A percentile compares a stretch with the other conserved stretches of the same genome.
These are phyloP conservation scores for Drosophila tropicalis DNA, from an alignment of 1,140 invertebrate species.

Conservation along the genomic window DNA sequence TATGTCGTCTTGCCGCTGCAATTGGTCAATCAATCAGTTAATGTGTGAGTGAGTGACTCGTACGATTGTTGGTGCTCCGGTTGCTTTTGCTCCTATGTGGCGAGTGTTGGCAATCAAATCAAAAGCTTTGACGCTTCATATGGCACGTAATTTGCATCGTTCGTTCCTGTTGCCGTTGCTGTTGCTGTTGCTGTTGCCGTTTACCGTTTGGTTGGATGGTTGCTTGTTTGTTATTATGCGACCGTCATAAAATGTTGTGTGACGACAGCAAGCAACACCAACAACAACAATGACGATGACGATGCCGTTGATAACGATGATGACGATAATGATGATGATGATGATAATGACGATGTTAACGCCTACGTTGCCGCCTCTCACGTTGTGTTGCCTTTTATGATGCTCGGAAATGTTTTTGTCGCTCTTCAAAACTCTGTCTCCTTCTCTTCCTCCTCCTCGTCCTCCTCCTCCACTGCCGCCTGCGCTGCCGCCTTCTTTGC, in stretches of 20 bases:
- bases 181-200: slow-evolving; percentile 20
- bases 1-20: slow-evolving; percentile 25
- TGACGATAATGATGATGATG: slow-evolving; percentile 21
- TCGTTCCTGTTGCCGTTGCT: slow-evolving; percentile 8
- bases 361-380: slow-evolving; percentile 22
- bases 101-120: slow-evolving; percentile 66
- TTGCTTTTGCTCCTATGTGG: neutral
- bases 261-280: slow-evolving; percentile 3
- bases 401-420: slow-evolving; percentile 51
- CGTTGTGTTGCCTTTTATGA: slow-evolving; percentile 56
- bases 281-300: slow-evolving; percentile 33
- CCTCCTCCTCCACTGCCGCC: no score
- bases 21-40: slow-evolving; percentile 56
- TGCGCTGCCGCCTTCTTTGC: neutral
- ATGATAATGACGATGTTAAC: slow-evolving; percentile 33
- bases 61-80: neutral
- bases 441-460: no score
- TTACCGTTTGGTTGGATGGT: slow-evolving; percentile 40
- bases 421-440: neutral
- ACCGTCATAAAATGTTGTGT: slow-evolving; percentile 73
- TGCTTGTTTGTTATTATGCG: slow-evolving; percentile 62
- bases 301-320: slow-evolving; percentile 27
- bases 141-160: slow-evolving; percentile 67
- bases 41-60: slow-evolving; percentile 31
- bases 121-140: slow-evolving; percentile 66